These are phyloP conservation scores for Diadema setosum DNA, from an alignment of 35 echinoderm and acorn worm genomes.

Conservation along the genomic window DNA sequence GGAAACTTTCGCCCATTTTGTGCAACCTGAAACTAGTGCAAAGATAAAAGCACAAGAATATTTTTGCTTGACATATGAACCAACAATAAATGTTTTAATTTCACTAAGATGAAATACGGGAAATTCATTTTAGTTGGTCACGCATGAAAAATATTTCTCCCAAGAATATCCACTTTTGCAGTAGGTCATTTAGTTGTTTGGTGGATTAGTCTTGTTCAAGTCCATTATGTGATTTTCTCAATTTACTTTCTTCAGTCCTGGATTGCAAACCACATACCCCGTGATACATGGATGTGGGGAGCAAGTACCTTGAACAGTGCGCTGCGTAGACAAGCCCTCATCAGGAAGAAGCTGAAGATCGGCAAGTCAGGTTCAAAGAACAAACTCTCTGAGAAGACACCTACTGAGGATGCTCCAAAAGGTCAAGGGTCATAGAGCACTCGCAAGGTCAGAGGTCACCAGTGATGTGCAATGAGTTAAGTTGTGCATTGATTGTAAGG, in stretches of 20 bases:
- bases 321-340: constrained; percentile 66
- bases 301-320: constrained; percentile 75
- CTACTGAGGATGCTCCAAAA: not conserved
- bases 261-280: constrained; percentile 67
- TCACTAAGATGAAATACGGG: not conserved
- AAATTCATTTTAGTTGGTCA: not conserved
- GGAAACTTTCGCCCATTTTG: too few relatives aligned
- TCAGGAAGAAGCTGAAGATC: not conserved
- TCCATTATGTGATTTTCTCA: not conserved
- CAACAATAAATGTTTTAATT: too few relatives aligned
- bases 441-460: too few relatives aligned
- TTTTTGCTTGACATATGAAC: too few relatives aligned
- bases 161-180: not conserved
- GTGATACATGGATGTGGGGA: constrained; percentile 72
- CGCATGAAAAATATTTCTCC: not conserved
- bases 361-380: not conserved
- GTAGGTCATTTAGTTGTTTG: not conserved
- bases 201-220: not conserved
- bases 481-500: too few relatives aligned
- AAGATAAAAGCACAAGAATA: too few relatives aligned
- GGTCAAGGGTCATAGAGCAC: too few relatives aligned
- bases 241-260: constrained; percentile 55
- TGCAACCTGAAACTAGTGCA: too few relatives aligned
- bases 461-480: too few relatives aligned
- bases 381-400: not conserved